phyloP scores from a whole-genome alignment of 2,113 vertebrate genomes.

The Helogale parvula region DNA sequence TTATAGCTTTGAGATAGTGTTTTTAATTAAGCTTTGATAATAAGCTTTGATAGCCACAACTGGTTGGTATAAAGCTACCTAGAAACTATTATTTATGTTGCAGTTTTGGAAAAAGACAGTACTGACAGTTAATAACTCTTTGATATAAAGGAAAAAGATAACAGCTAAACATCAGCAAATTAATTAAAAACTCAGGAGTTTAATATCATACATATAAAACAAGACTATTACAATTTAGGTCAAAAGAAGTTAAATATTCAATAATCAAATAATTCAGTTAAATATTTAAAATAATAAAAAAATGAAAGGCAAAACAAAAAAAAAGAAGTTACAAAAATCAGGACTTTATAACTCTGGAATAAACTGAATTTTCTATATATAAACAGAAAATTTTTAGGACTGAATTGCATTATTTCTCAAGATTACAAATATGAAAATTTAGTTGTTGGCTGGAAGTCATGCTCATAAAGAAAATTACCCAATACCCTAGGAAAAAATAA shows the following conservation, averaged over 20 bases:
- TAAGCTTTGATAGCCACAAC: conserved; percentile 35
- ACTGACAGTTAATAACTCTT: background rate
- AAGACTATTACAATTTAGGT: background rate
- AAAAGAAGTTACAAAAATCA: background rate
- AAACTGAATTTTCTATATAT: background rate
- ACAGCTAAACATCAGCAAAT: background rate
- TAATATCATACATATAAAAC: background rate
- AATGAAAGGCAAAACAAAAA: no score
- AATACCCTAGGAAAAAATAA: background rate
- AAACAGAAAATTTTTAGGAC: background rate
- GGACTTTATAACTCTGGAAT: background rate
- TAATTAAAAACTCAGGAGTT: background rate
- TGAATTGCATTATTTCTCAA: background rate
- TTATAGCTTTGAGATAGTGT: conserved; percentile 46
- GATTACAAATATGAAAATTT: background rate
- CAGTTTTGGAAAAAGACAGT: background rate
- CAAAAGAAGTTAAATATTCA: background rate
- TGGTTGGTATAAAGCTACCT: background rate
- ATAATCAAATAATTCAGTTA: no score
- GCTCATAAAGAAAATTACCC: background rate
- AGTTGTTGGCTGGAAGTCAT: background rate
- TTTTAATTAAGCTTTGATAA: conserved; percentile 68
- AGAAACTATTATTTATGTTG: background rate
- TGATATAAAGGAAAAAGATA: conserved; percentile 24
- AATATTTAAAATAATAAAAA: no score